These are phyloP conservation scores for Mesocentrotus franciscanus DNA, from an alignment of 53 echinoderm and acorn worm genomes.

Conservation along the genomic window DNA sequence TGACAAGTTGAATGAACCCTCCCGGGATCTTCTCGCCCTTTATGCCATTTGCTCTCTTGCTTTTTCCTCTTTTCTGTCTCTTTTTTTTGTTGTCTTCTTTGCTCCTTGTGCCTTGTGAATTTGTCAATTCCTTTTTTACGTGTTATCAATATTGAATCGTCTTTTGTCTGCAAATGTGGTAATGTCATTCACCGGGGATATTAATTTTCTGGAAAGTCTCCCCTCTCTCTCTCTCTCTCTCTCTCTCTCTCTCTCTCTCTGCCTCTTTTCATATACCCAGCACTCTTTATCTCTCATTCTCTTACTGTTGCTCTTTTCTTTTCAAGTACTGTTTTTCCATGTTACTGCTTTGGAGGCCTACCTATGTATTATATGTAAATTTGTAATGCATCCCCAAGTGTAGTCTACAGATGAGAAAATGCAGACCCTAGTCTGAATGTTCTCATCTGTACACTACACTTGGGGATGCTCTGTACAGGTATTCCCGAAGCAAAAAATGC, in stretches of 20 bases:
- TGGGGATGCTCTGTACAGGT: no score
- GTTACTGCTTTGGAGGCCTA: no score
- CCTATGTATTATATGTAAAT: no score
- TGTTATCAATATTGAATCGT: conserved; percentile 44
- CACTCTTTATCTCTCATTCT: not conserved
- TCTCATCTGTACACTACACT: no score
- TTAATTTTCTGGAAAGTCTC: conserved; percentile 24
- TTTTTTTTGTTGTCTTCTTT: not conserved
- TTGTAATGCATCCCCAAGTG: no score
- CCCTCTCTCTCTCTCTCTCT: not conserved
- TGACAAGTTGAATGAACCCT: conserved; percentile 63
- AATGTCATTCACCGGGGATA: conserved; percentile 9
- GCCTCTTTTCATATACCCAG: not conserved
- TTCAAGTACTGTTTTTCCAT: not conserved
- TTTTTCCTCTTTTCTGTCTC: not conserved
- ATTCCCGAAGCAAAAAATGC: no score
- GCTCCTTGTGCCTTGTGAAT: conserved; percentile 24
- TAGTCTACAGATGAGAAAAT: no score
- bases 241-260: not conserved
- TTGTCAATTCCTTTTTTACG: conserved; percentile 7
- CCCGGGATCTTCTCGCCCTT: not conserved
- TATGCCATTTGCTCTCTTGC: conserved; percentile 3
- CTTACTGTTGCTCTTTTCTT: not conserved
- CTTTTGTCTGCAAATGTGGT: conserved; percentile 14
- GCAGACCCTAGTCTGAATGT: no score